Percentiles rank a stretch among this genome's conserved stretches.
Conservation (phyloP, 1,140 invertebrate species). For the Zaprionus davidi region DNA sequence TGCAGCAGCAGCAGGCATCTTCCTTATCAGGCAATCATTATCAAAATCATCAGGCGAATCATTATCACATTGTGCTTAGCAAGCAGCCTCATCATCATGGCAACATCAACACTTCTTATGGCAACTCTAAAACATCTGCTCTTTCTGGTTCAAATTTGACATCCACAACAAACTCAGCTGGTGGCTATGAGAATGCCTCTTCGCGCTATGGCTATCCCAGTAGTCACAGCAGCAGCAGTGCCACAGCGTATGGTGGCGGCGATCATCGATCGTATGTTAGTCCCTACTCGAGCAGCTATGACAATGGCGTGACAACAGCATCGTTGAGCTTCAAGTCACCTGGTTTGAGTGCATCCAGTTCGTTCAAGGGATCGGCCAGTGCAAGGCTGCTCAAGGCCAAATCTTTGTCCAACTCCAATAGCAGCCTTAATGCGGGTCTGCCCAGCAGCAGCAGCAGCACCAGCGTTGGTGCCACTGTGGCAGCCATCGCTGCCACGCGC, state of each 20-base stretch:
- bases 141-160: slow-evolving; percentile 45
- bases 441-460: slow-evolving; percentile 21
- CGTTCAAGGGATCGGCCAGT: slow-evolving; percentile 58
- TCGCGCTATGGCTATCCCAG: slow-evolving; percentile 64
- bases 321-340: slow-evolving; percentile 75
- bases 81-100: slow-evolving; percentile 39
- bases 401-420: slow-evolving; percentile 72
- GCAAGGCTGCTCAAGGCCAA: slow-evolving; percentile 69
- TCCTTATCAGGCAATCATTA: slow-evolving; percentile 43
- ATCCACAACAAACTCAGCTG: slow-evolving; percentile 49
- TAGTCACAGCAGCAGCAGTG: slow-evolving; percentile 33
- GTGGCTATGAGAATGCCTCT: slow-evolving; percentile 61
- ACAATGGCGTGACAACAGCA: slow-evolving; percentile 83
- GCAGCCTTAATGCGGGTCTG: slow-evolving; percentile 59
- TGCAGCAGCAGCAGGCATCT: slow-evolving; percentile 37
- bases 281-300: slow-evolving; percentile 80
- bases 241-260: slow-evolving; percentile 56
- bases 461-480: slow-evolving; percentile 60
- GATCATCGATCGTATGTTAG: slow-evolving; percentile 78
- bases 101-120: slow-evolving; percentile 45
- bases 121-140: slow-evolving; percentile 61
- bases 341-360: slow-evolving; percentile 64
- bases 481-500: slow-evolving; percentile 72
- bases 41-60: slow-evolving; percentile 30
- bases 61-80: slow-evolving; percentile 67